These are phyloP conservation scores for Harpalus rubripes DNA, from an alignment of 2,888 invertebrate genomes.

Conservation along the genomic window DNA sequence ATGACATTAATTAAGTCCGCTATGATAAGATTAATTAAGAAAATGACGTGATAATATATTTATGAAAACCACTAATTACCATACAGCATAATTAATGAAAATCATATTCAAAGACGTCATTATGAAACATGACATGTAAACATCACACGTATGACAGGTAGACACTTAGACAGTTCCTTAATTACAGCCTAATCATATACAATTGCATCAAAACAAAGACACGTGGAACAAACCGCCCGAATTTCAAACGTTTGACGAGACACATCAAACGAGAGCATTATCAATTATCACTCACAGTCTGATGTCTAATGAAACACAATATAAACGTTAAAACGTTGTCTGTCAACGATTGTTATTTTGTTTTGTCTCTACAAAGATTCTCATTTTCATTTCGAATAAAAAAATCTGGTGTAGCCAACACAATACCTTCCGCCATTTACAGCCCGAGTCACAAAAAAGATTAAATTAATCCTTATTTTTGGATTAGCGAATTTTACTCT, in stretches of 20 bases:
- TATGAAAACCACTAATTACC: neutral
- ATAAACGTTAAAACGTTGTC: neutral
- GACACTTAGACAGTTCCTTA: neutral
- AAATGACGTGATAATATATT: neutral
- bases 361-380: no score
- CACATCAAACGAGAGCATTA: neutral
- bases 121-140: neutral
- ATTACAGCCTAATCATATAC: neutral
- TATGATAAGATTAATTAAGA: neutral
- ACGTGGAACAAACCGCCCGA: neutral
- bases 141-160: neutral
- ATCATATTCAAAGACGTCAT: neutral
- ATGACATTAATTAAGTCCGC: no score
- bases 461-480: no score
- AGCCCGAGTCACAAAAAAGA: no score
- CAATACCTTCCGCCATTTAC: no score
- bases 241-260: neutral
- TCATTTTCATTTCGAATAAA: no score
- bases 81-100: neutral
- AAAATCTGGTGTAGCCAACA: no score
- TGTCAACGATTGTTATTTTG: no score
- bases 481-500: no score
- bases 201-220: neutral
- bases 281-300: neutral
- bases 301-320: no score